Evolutionary conservation across 2,797 vertebrate species (phyloP), one percentile per base, ranked within the genome.

Genomic region (Clarias pachynema): DNA sequence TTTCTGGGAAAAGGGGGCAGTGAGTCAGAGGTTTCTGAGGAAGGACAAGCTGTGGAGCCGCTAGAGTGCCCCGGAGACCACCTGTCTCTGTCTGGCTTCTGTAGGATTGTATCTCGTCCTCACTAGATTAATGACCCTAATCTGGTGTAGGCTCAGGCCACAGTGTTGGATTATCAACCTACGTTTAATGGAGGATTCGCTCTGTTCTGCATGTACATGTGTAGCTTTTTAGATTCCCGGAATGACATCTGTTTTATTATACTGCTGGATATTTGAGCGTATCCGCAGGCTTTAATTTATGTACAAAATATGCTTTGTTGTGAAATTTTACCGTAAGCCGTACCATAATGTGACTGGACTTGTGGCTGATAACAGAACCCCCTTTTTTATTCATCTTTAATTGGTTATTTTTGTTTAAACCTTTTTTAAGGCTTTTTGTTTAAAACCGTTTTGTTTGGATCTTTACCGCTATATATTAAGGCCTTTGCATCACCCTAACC

Each of bases 41-140:
- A 40, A 83, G 37, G 34, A 60, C 56, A 14, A 40, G 82, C 29
- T n/a, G 59, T 24, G 77, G 31, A 78, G 9, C 5, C 9, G 49
- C 5, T 82, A 24, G 40, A 74, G 68, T 10, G 59, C 15, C 65
- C 63, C 20, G n/a, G 40, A 75, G 84, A 84, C 63, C 31, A 37
- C 66, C 31, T 69, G 56, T 62, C 53, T 79, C 56, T 83, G 70
- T 62, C 77, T 85, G 65, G 72, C 57, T 79, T 85, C 77, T 86
- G 37, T 56, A 84, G 87, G 87, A 89, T 90, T 90, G 87, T 73
- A 66, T 85, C 60, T 84, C 84, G 66, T 89, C 88, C 87, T 68
- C 82, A 74, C 73, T 88, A 89, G 91, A 91, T 91, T 91, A 90
- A 88, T 87, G 84, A 86, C 89, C 89, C 84, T 91, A 91, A 92